Conservation (phyloP, 2,888 invertebrate genomes). For the Xylota sylvarum region DNA sequence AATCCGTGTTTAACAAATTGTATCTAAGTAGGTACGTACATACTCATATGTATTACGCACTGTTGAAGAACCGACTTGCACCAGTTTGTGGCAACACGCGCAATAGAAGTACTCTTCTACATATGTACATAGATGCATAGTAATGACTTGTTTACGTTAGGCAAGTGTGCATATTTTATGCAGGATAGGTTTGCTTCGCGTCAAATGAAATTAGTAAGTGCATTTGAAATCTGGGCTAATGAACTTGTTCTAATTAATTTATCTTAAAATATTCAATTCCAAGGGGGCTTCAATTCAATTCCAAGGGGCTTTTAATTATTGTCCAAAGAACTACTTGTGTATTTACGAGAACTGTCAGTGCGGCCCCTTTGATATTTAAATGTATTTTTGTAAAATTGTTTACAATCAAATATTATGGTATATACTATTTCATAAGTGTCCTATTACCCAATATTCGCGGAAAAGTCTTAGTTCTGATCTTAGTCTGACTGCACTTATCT, state of each 20-base stretch:
- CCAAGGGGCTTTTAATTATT: constrained; percentile 30
- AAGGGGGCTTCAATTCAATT: constrained; percentile 33
- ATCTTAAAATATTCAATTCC: constrained; percentile 35
- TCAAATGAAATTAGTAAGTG: constrained; percentile 51
- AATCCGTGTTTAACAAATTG: neutral
- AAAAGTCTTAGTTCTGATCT: no score
- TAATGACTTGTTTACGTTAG: constrained; percentile 1
- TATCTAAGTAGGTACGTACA: constrained; percentile 20
- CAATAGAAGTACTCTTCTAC: neutral
- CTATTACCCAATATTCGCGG: no score
- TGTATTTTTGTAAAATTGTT: neutral
- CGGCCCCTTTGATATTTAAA: neutral
- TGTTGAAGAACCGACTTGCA: constrained; percentile 50
- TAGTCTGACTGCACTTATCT: no score
- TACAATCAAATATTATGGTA: no score
- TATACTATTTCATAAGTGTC: no score
- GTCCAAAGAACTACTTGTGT: constrained; percentile 6
- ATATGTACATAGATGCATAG: no score
- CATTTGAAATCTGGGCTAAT: constrained; percentile 66
- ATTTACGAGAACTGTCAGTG: neutral
- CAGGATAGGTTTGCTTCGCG: constrained; percentile 34
- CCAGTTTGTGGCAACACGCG: constrained; percentile 50
- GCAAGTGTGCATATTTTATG: constrained; percentile 29
- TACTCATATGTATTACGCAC: constrained; percentile 60
- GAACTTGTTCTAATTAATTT: constrained; percentile 71